These are phyloP conservation scores for Spheniscus mendiculus DNA, from an alignment of 2,113 vertebrate genomes.

Conservation along the genomic window DNA sequence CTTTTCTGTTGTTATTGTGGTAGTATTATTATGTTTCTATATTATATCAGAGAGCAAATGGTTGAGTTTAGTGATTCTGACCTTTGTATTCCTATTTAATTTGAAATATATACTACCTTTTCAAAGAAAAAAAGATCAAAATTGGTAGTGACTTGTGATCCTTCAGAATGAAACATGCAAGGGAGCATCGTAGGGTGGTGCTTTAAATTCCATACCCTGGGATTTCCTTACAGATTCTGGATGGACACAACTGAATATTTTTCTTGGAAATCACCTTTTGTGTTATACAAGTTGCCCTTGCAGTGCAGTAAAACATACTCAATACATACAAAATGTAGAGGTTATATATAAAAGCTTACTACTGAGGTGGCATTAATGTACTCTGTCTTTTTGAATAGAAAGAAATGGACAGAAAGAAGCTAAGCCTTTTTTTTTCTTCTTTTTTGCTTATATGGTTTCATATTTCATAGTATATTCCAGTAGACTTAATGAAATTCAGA, in stretches of 20 bases:
- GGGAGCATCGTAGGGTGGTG: background rate
- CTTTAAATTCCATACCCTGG: background rate
- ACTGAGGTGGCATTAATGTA: background rate
- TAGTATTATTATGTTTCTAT: background rate
- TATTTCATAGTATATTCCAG: background rate
- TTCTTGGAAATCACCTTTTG: background rate
- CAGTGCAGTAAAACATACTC: background rate
- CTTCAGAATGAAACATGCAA: background rate
- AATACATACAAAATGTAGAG: background rate
- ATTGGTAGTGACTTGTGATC: background rate
- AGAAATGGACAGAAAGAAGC: background rate
- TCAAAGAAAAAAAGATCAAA: background rate
- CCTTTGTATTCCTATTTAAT: background rate
- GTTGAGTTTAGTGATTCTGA: background rate
- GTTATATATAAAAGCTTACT: background rate
- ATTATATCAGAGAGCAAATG: background rate
- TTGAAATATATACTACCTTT: background rate
- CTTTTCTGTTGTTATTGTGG: background rate
- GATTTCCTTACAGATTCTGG: background rate
- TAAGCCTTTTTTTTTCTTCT: background rate
- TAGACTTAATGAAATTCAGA: constrained; percentile 19
- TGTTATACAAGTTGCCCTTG: background rate
- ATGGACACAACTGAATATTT: background rate
- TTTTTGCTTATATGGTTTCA: background rate
- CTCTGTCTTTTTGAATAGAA: background rate